phyloP scores from a whole-genome alignment of 1,140 invertebrate species.

The Centruroides sculpturatus region DNA sequence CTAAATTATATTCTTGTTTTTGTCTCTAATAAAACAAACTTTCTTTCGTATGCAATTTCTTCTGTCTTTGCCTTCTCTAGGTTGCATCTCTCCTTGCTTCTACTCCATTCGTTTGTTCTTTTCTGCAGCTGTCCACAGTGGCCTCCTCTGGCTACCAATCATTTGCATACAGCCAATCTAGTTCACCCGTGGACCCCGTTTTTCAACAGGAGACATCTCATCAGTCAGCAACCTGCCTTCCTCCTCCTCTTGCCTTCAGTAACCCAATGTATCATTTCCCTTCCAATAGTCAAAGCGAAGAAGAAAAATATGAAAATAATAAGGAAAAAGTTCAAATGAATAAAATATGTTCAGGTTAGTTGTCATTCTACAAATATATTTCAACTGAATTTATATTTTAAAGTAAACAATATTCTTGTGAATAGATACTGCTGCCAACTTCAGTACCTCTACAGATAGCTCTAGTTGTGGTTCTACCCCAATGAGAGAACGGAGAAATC shows the following conservation, averaged over 20 bases:
- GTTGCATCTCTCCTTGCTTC: too few species aligned
- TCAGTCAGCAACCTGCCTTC: conserved; percentile 14
- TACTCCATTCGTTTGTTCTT: background rate
- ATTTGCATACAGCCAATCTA: conserved; percentile 76
- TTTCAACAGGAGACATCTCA: conserved; percentile 21
- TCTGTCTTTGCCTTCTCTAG: too few species aligned
- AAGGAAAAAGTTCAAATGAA: conserved; percentile 10
- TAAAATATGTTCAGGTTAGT: conserved; percentile 11
- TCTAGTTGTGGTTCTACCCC: conserved; percentile 23
- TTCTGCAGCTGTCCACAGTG: conserved; percentile 49
- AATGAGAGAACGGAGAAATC: conserved; percentile 17
- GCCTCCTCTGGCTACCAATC: conserved; percentile 81
- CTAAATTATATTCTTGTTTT: too few species aligned
- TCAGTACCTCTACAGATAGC: conserved; percentile 14
- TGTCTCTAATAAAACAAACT: too few species aligned
- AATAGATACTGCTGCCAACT: too few species aligned
- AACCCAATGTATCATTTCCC: conserved; percentile 57
- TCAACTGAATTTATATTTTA: too few species aligned
- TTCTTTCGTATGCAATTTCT: too few species aligned
- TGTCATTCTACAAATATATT: conserved; percentile 8
- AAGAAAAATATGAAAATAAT: conserved; percentile 12
- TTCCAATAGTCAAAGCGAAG: conserved; percentile 19
- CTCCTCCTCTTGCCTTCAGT: conserved; percentile 61
- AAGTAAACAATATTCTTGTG: too few species aligned
- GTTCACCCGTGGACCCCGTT: conserved; percentile 64